phyloP scores from a whole-genome alignment of 2,888 invertebrate genomes.

The Torymus tubicola region DNA sequence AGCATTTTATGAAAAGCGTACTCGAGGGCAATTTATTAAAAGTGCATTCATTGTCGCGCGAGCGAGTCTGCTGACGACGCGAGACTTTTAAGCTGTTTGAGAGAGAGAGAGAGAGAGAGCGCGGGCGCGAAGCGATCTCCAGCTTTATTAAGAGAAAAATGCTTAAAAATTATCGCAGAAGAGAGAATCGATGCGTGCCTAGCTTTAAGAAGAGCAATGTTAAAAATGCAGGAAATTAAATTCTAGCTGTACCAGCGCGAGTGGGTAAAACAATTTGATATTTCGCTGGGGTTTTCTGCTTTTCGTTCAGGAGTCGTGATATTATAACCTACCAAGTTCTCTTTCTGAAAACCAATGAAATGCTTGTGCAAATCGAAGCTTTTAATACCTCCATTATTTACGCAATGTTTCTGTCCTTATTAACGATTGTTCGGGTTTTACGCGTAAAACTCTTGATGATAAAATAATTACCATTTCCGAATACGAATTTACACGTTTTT shows the following conservation, averaged over 20 bases:
- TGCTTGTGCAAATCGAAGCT: too few species aligned
- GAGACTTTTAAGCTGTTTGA: constrained; percentile 60
- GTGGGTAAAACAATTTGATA: constrained; percentile 36
- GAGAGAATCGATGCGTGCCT: constrained; percentile 37
- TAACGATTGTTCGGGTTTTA: too few species aligned
- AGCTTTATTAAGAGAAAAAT: constrained; percentile 52
- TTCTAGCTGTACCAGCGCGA: constrained; percentile 35
- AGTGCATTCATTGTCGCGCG: constrained; percentile 72
- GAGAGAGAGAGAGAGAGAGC: constrained; percentile 15
- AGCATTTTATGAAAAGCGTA: constrained; percentile 64
- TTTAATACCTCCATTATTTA: too few species aligned
- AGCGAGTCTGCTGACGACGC: constrained; percentile 67
- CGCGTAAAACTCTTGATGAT: too few species aligned
- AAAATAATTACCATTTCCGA: too few species aligned
- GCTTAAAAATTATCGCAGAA: constrained; percentile 48
- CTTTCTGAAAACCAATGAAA: too few species aligned
- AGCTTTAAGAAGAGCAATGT: constrained; percentile 4
- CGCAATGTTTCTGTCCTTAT: too few species aligned
- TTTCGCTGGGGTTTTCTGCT: not conserved
- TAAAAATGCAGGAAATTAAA: constrained; percentile 54
- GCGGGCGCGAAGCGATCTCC: constrained; percentile 12
- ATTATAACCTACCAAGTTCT: not conserved
- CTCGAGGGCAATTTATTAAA: constrained; percentile 73
- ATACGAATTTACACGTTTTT: too few species aligned
- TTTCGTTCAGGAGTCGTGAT: constrained; percentile 15